These are phyloP conservation scores for Lophura nycthemera DNA, from an alignment of 2,113 vertebrate genomes.

Conservation along the genomic window DNA sequence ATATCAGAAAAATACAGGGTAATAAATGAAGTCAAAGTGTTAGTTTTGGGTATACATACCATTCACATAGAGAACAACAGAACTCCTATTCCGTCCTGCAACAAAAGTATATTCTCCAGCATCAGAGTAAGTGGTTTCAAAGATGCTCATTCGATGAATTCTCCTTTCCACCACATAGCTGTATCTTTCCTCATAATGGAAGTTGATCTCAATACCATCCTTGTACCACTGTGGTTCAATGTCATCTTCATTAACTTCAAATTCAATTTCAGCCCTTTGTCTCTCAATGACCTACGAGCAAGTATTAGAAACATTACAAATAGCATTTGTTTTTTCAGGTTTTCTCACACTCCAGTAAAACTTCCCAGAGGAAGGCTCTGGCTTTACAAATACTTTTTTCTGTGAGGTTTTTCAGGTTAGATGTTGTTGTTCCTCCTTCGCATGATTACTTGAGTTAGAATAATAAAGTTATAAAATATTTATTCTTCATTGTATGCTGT, in stretches of 20 bases:
- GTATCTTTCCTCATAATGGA: conserved; percentile 87
- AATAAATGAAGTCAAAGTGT: not conserved
- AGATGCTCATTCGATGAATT: conserved; percentile 92
- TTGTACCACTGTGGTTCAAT: conserved; percentile 93
- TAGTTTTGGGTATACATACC: conserved; percentile 74
- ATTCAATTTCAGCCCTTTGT: conserved; percentile 92
- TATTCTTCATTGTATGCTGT: conserved; percentile 13
- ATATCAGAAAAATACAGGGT: not conserved
- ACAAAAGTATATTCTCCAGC: conserved; percentile 93
- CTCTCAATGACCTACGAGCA: conserved; percentile 89
- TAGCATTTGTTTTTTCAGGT: not conserved
- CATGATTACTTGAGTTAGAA: not conserved
- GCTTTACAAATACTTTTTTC: not conserved
- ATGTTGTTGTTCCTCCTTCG: not conserved
- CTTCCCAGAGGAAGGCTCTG: not conserved
- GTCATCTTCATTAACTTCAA: conserved; percentile 97
- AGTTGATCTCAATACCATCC: conserved; percentile 92
- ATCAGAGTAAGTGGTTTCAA: conserved; percentile 90
- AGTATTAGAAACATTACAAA: conserved; percentile 5
- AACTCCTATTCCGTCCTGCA: conserved; percentile 91
- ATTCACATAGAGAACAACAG: conserved; percentile 87
- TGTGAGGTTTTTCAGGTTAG: not conserved
- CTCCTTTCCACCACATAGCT: conserved; percentile 88
- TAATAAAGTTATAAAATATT: not conserved
- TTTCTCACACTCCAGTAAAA: not conserved